phyloP scores from a whole-genome alignment of 1,140 invertebrate species.

The Nymphalis io region DNA sequence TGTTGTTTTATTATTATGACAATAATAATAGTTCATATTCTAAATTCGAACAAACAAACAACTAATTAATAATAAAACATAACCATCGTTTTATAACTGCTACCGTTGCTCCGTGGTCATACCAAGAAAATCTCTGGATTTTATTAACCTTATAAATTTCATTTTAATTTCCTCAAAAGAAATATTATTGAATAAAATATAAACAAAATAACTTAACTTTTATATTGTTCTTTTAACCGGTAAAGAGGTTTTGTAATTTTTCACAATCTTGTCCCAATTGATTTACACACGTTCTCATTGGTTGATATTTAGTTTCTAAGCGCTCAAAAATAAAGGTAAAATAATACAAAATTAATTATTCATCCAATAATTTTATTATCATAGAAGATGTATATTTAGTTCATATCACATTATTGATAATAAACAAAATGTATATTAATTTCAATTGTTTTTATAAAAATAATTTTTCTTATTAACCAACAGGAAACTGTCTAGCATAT shows the following conservation, averaged over 20 bases:
- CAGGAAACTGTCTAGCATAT: slow-evolving; percentile 71
- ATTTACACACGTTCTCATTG: too few species aligned
- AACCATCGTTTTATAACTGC: slow-evolving; percentile 30
- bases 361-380: too few species aligned
- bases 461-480: slow-evolving; percentile 46
- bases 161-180: slow-evolving; percentile 34
- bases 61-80: slow-evolving; percentile 5
- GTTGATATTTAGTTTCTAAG: too few species aligned
- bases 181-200: slow-evolving; percentile 19
- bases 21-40: background rate
- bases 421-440: background rate
- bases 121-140: slow-evolving; percentile 24
- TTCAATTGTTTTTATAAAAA: slow-evolving; percentile 36
- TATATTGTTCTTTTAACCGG: background rate
- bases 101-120: slow-evolving; percentile 33
- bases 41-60: background rate
- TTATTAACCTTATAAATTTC: slow-evolving; percentile 39
- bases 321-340: too few species aligned
- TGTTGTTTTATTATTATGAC: too few species aligned
- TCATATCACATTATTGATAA: background rate
- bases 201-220: slow-evolving; percentile 5
- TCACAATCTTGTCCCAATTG: too few species aligned
- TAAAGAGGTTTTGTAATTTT: too few species aligned
- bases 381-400: too few species aligned
- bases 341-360: too few species aligned